phyloP scores from a whole-genome alignment of 2,113 vertebrate species.

The Micronycteris hirsuta region DNA sequence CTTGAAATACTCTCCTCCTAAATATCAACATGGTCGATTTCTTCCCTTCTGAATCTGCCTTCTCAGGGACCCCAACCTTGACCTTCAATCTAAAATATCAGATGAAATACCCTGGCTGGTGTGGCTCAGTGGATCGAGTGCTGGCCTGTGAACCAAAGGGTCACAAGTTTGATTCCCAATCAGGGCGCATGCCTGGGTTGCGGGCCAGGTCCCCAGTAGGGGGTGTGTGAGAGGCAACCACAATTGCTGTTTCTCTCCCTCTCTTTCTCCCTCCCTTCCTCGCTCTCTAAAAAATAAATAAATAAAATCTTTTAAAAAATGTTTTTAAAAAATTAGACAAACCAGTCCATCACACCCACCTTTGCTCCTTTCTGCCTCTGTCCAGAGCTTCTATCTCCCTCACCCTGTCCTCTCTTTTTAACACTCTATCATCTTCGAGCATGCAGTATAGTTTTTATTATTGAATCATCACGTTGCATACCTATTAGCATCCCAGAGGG shows the following conservation, averaged over 20 bases:
- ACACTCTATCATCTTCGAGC: not conserved
- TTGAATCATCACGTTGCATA: not conserved
- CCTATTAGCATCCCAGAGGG: not conserved
- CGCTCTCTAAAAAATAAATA: no score
- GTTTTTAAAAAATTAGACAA: not conserved
- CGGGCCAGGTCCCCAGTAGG: no score
- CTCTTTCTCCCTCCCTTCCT: no score
- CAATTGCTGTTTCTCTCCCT: no score
- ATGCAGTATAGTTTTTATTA: not conserved
- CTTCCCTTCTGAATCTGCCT: not conserved
- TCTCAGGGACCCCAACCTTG: no score
- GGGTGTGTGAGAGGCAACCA: no score
- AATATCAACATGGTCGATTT: not conserved
- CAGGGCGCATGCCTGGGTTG: no score
- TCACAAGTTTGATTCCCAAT: no score
- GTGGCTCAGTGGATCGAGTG: no score
- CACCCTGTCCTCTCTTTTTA: not conserved
- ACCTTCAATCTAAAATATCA: not conserved
- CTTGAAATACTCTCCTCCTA: not conserved
- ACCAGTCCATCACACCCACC: accelerated
- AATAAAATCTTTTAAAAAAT: no score
- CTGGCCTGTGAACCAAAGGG: no score
- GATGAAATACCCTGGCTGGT: not conserved
- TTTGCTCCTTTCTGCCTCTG: not conserved
- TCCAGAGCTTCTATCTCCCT: not conserved